Percentiles rank a stretch among this genome's conserved stretches.
phyloP scores from a whole-genome alignment of 2,113 vertebrate genomes.

The Steatornis caripensis region DNA sequence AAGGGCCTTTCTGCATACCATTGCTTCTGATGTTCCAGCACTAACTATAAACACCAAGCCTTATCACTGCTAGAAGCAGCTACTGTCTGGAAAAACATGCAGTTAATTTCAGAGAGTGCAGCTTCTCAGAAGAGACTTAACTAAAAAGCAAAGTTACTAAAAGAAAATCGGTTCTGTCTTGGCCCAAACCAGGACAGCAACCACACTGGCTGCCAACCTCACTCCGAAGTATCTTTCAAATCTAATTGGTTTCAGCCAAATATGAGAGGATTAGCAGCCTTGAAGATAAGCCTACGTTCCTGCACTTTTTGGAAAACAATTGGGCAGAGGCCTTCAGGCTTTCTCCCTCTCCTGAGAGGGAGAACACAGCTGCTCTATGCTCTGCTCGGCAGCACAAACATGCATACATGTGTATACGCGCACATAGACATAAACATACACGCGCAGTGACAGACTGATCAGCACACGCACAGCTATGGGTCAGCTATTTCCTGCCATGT shows the following conservation, averaged over 20 bases:
- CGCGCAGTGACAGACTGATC: neutral
- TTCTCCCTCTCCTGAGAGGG: neutral
- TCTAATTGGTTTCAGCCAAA: neutral
- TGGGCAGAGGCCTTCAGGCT: neutral
- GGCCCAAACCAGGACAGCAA: too few relatives aligned
- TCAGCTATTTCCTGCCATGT: neutral
- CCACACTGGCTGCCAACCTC: neutral
- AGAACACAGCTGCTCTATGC: neutral
- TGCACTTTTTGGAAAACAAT: neutral
- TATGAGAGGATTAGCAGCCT: neutral
- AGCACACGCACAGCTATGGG: neutral
- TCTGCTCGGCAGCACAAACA: neutral
- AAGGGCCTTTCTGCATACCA: too few relatives aligned
- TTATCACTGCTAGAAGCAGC: too few relatives aligned
- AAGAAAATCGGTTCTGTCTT: too few relatives aligned
- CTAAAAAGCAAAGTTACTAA: too few relatives aligned
- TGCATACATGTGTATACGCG: too few relatives aligned
- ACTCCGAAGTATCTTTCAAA: neutral
- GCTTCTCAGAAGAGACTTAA: too few relatives aligned
- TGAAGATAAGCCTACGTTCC: neutral
- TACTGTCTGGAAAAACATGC: too few relatives aligned
- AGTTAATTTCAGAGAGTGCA: too few relatives aligned
- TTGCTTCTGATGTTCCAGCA: too few relatives aligned
- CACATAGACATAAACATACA: neutral
- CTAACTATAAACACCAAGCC: too few relatives aligned